Evolutionary conservation across 2,888 invertebrate genomes (phyloP), one percentile per base, ranked within the genome.

Genomic region (Erebia palarica): DNA sequence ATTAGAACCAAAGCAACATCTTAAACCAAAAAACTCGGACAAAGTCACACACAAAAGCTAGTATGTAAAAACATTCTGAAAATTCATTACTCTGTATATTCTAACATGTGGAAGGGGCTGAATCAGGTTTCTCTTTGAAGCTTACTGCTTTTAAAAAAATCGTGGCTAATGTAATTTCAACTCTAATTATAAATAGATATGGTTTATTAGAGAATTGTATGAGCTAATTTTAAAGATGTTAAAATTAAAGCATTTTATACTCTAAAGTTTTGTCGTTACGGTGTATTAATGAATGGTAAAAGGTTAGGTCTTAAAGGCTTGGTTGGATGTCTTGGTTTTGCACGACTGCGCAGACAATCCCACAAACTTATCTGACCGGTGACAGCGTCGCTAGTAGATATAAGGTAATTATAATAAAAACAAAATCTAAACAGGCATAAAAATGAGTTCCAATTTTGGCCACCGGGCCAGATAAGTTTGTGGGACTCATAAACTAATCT

Each of bases 61-160:
- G 49, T 16, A 27, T 9, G n/a, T 16, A 11, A n/a, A 53, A 65
- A 53, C 36, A 1, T 10, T 66, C 66, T 66, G 21, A 21, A 58
- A 44, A 16, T 16, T 59, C 4, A 36, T n/a, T 67, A 16, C 59
- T 67, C 67, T 67, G 4, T 59, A 10, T 44, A 10, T 44, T 49
- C 2, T 59, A 57, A n/a, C 14, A 7, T n/a, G 27, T 59, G 59
- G 59, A 67, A 36, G 67, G 67, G 67, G 67, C 60, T 36, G 67
- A 67, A 67, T 67, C 67, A 51, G 59, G 67, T 67, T 67, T 67
- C 67, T 16, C 44, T 44, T 59, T 57, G 21, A 67, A 60, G 67
- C 57, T 51, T 51, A 14, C n/a, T 49, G 11, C 21, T 42, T 18
- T 57, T 63, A 44, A 7, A 27, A 8, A 1, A 14, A 11, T 36